These are phyloP conservation scores for Cebidichthys violaceus DNA, from an alignment of 2,113 vertebrate genomes.

Conservation along the genomic window DNA sequence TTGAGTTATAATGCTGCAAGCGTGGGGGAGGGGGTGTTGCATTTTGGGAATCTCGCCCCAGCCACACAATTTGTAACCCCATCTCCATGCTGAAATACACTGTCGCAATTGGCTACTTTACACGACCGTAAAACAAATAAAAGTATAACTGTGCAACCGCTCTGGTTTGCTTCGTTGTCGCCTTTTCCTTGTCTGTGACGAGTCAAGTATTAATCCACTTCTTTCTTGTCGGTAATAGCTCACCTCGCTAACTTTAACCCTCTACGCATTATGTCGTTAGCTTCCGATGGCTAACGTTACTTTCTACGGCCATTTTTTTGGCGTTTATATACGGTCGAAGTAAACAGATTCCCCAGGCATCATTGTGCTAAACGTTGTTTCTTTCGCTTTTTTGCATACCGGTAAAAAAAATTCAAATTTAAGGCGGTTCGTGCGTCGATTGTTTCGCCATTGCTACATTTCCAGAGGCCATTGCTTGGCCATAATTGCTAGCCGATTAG, in stretches of 20 bases:
- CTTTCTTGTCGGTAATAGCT: constrained; percentile 54
- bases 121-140: constrained; percentile 1
- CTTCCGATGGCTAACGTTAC: not conserved
- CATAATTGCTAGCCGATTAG: constrained; percentile 67
- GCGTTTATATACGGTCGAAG: not conserved
- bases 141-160: not conserved
- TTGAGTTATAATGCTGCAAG: constrained; percentile 80
- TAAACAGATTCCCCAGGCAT: not conserved
- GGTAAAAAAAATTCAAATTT: not conserved
- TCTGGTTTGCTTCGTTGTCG: constrained; percentile 38
- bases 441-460: constrained; percentile 34
- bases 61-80: constrained; percentile 63
- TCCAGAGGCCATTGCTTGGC: constrained; percentile 56
- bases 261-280: constrained; percentile 67
- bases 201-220: constrained; percentile 69
- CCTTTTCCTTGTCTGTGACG: constrained; percentile 54
- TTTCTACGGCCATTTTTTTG: constrained; percentile 15
- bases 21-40: constrained; percentile 81
- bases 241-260: constrained; percentile 52
- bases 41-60: constrained; percentile 69
- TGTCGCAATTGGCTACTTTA: constrained; percentile 23
- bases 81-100: constrained; percentile 33
- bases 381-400: not conserved
- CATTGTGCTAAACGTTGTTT: not conserved
- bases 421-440: not conserved